Conservation (phyloP, 2,797 vertebrate species). For the Acrossocheilus fasciatus region DNA sequence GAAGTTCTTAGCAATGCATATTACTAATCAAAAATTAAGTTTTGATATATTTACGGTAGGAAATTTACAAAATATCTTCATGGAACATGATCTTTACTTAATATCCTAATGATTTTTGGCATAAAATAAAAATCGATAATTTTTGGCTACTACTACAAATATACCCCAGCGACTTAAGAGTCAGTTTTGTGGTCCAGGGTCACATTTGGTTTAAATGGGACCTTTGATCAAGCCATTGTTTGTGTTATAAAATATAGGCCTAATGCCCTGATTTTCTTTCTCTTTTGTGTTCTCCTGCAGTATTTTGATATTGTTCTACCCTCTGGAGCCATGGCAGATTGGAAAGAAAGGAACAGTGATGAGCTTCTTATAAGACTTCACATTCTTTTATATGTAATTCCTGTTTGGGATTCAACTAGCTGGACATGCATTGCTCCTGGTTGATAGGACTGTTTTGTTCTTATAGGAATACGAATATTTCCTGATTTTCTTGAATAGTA, state of each 20-base stretch:
- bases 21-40: no score
- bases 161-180: no score
- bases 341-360: slow-evolving; percentile 94
- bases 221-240: background rate
- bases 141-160: no score
- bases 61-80: no score
- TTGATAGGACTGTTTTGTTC: background rate
- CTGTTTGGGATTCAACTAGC: background rate
- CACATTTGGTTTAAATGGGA: background rate
- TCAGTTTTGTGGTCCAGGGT: no score
- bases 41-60: no score
- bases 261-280: background rate
- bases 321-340: slow-evolving; percentile 89
- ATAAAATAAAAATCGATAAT: no score
- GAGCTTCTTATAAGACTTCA: slow-evolving; percentile 85
- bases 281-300: slow-evolving; percentile 70
- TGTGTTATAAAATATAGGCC: background rate
- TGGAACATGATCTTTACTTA: no score
- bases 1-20: no score
- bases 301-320: slow-evolving; percentile 86
- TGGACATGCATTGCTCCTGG: slow-evolving; percentile 9
- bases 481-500: background rate
- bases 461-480: background rate
- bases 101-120: no score
- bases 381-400: background rate